Evolutionary conservation across 1,140 invertebrate genomes (phyloP).

Genomic region (Bicyclus anynana): DNA sequence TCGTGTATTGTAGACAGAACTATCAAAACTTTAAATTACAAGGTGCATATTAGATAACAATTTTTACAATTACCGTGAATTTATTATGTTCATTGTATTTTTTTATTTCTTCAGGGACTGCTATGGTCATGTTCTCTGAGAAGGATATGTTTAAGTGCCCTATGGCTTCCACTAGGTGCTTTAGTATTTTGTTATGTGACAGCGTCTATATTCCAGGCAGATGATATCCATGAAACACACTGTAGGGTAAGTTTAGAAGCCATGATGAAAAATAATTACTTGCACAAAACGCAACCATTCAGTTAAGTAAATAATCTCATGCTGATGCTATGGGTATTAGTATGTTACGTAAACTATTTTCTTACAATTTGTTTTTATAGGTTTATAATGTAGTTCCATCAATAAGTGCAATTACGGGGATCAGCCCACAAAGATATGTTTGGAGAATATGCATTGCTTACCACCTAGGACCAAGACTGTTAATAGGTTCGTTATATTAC

Average conservation of each 20-base stretch:
- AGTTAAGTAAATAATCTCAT: too few species aligned
- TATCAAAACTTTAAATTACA: slow-evolving; percentile 57
- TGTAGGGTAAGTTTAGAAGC: slow-evolving; percentile 84
- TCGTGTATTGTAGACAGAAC: slow-evolving; percentile 44
- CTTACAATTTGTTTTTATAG: slow-evolving; percentile 67
- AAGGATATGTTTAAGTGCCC: slow-evolving; percentile 87
- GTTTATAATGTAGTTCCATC: slow-evolving; percentile 95
- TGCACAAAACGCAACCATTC: neutral
- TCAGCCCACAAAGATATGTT: slow-evolving; percentile 93
- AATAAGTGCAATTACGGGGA: slow-evolving; percentile 94
- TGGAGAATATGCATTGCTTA: slow-evolving; percentile 94
- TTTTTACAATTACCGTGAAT: neutral
- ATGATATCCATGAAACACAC: slow-evolving; percentile 95
- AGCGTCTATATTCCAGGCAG: slow-evolving; percentile 91
- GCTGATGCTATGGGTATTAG: neutral
- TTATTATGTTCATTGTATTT: slow-evolving; percentile 8
- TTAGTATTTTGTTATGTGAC: slow-evolving; percentile 91
- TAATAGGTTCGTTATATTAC: slow-evolving; percentile 90
- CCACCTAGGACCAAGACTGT: slow-evolving; percentile 91
- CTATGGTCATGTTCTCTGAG: slow-evolving; percentile 78
- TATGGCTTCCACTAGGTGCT: slow-evolving; percentile 87
- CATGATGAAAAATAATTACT: slow-evolving; percentile 1
- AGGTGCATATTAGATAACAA: slow-evolving; percentile 35
- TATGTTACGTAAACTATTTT: neutral
- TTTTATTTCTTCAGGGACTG: slow-evolving; percentile 54